Conservation (phyloP, 2,888 invertebrate genomes). For the Nephrotoma flavescens region DNA sequence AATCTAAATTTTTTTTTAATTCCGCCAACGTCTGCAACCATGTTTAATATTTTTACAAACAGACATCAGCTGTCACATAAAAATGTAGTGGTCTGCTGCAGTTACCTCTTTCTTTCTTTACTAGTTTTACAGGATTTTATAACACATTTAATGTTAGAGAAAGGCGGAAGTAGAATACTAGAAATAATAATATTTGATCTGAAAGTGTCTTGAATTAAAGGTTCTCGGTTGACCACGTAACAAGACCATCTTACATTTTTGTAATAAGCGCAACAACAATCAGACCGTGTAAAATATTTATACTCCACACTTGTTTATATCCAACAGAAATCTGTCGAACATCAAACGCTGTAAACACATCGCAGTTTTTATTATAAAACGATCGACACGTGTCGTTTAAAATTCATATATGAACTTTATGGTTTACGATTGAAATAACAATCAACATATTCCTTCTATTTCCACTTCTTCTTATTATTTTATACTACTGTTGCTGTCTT, state of each 20-base stretch:
- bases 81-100: too few relatives aligned
- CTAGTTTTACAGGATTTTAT: too few relatives aligned
- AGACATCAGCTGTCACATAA: too few relatives aligned
- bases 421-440: not conserved
- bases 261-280: not conserved
- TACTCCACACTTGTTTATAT: not conserved
- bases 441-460: not conserved
- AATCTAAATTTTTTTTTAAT: too few relatives aligned
- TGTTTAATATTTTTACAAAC: too few relatives aligned
- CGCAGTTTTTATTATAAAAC: not conserved
- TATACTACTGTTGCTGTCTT: not conserved
- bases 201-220: too few relatives aligned
- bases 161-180: too few relatives aligned
- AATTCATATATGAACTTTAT: not conserved
- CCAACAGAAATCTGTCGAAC: not conserved
- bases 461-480: not conserved
- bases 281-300: not conserved
- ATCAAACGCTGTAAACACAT: not conserved
- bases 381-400: not conserved
- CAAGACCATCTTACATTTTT: not conserved
- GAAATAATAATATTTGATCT: too few relatives aligned
- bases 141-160: too few relatives aligned
- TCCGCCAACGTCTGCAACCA: too few relatives aligned
- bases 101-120: too few relatives aligned
- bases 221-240: not conserved